These are phyloP conservation scores for Baccha elongata DNA, from an alignment of 2,888 invertebrate genomes.

Conservation along the genomic window DNA sequence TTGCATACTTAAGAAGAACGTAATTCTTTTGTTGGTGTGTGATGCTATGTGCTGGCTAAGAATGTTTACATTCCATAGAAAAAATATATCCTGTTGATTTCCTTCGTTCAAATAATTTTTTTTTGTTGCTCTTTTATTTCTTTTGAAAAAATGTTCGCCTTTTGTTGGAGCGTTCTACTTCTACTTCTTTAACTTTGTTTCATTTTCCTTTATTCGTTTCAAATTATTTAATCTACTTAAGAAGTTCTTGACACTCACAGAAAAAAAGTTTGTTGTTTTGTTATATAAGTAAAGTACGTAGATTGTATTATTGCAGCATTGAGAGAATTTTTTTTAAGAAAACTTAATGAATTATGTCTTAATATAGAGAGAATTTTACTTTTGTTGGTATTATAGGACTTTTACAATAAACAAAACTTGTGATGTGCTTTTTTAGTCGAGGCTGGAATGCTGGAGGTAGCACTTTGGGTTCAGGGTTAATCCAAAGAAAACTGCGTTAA, in stretches of 20 bases:
- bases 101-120: conserved; percentile 11
- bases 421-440: too few species aligned
- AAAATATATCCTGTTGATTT: conserved; percentile 57
- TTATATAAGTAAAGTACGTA: too few species aligned
- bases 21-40: conserved; percentile 22
- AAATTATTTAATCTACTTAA: conserved; percentile 70
- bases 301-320: too few species aligned
- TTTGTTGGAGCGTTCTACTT: conserved; percentile 38
- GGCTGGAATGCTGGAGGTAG: too few species aligned
- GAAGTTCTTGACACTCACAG: conserved; percentile 47
- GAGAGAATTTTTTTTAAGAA: not conserved
- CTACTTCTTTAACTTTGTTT: conserved; percentile 26
- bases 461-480: too few species aligned
- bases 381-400: too few species aligned
- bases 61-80: conserved; percentile 3
- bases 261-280: conserved; percentile 28
- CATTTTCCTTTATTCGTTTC: conserved; percentile 28
- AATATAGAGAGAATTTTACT: not conserved
- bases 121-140: conserved; percentile 47
- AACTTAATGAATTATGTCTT: not conserved
- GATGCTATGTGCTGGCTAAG: not conserved
- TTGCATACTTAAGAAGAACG: conserved; percentile 10
- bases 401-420: too few species aligned
- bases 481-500: too few species aligned
- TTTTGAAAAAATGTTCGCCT: conserved; percentile 28